Evolutionary conservation across 2,888 invertebrate genomes (phyloP), one percentile per base, ranked within the genome.

Genomic region (Drosophila mimica): DNA sequence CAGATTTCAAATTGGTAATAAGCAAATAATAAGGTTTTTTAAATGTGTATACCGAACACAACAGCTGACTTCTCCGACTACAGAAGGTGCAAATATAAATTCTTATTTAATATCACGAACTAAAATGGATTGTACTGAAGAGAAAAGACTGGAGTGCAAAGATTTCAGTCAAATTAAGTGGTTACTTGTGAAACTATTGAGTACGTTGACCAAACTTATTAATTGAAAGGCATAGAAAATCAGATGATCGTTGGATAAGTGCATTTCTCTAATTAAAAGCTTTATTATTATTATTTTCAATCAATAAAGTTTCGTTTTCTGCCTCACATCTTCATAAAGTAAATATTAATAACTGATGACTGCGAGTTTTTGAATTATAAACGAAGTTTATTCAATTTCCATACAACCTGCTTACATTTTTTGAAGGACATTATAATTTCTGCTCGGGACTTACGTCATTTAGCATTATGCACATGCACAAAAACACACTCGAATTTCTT

Each of bases 1-100:
- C 89, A 66, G 69, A 80, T 89, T 79, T 69, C 7, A 7, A 17
- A 25, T 48, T 13, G 48, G 25, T 25, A 15, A 15, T 15, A 15
- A 15, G 15, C 6, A 48, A 15, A 48, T 9, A 17, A 17, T 1
- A 2, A 9, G 11, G 30, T n/a, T 17, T 28, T 11, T 17, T 11
- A 30, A 49, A 49, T 25, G 25, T 30, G 11, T 17, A 11, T 11
- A 30, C 17, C 3, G 6, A 30, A n/a, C 3, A n/a, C n/a, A 30
- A 25, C 2, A n/a, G n/a, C 1, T 11, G n/a, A 11, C 7, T 1
- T 11, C 30, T 51, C 30, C 13, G 30, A 51, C 11, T 4, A 8
- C 46, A 46, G 8, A 46, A 46, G 15, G 7, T 4, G 15, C n/a
- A 46, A 15, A 15, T 15, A 4, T 25, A 15, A 15, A 20, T 8